Evolutionary conservation across 1,140 invertebrate species (phyloP), one percentile per base, ranked within the genome.

Genomic region (Rhynchophorus ferrugineus): DNA sequence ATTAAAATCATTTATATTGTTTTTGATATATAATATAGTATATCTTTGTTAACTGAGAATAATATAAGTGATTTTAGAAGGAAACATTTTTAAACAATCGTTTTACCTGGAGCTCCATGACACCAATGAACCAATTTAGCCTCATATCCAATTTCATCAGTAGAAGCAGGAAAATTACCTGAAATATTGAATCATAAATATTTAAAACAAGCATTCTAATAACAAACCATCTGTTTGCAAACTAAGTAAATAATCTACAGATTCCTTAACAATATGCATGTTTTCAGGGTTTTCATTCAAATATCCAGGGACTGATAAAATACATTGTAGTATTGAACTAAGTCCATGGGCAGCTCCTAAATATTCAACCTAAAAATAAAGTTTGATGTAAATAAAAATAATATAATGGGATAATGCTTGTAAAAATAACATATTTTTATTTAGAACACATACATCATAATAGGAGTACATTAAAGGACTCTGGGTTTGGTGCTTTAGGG

Each of bases 51-150:
- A 8, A 13, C 3, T 5, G 9, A 16, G 7, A 41, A 16, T 7
- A 41, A 16, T 8, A 3, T 5, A 16, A 17, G 5, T 18, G n/a
- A 19, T 19, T 22, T n/a, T 3, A 7, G 6, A 22, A 2, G 9
- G n/a, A 14, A 9, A 43, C 13, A 8, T 7, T 8, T 43, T 9
- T 9, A 17, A 16, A 17, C 19, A 5, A 41, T 44, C 33, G 33
- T 70, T 1, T 82, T 78, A 6, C 89, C 87, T 38, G 87, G 82
- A 21, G 88, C 87, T 1, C 90, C 89, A 70, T 92, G 89, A 71
- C 89, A 93, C 89, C 89, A 92, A 64, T 93, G 89, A 3, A 92
- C 78, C 1, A 92, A 64, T 54, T 87, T 82, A 33, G 84, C 76
- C 14, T 62, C 59, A 3, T 68, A 54, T 53, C 76, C 68, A 36